These are phyloP conservation scores for Desmodus rotundus DNA, from an alignment of 2,113 vertebrate genomes.

Conservation along the genomic window DNA sequence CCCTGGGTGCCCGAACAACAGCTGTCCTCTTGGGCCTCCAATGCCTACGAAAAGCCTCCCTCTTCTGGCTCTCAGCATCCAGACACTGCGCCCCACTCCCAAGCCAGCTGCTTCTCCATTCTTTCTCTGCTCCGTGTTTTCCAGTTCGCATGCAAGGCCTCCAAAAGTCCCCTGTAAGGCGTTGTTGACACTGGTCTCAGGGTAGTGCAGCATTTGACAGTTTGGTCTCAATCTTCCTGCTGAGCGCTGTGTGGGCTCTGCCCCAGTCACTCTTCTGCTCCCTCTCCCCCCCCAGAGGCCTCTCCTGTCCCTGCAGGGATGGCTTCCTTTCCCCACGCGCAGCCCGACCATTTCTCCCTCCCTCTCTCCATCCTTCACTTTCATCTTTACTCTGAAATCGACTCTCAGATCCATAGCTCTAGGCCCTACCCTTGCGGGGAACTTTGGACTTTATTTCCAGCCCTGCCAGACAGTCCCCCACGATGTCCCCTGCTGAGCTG, in stretches of 20 bases:
- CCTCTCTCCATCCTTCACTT: neutral
- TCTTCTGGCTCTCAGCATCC: neutral
- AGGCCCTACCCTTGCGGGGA: neutral
- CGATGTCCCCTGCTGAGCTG: neutral
- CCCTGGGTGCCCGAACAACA: neutral
- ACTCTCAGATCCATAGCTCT: neutral
- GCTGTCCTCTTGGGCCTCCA: neutral
- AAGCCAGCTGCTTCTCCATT: neutral
- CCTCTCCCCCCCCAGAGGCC: fast-evolving
- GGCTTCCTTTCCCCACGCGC: fast-evolving
- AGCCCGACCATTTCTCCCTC: neutral
- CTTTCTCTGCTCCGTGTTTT: neutral
- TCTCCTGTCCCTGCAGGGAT: neutral
- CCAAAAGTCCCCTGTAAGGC: neutral
- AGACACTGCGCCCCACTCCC: neutral
- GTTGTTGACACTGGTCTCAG: neutral
- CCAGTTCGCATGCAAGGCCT: neutral
- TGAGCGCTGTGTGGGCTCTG: neutral
- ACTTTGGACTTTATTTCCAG: neutral
- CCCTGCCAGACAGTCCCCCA: neutral
- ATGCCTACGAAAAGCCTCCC: neutral
- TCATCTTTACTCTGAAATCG: fast-evolving
- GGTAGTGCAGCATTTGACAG: neutral
- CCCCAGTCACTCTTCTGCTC: neutral
- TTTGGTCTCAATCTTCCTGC: neutral